Evolutionary conservation across 2,888 invertebrate species (phyloP), one percentile per base, ranked within the genome.

Genomic region (Drosophila histrio): DNA sequence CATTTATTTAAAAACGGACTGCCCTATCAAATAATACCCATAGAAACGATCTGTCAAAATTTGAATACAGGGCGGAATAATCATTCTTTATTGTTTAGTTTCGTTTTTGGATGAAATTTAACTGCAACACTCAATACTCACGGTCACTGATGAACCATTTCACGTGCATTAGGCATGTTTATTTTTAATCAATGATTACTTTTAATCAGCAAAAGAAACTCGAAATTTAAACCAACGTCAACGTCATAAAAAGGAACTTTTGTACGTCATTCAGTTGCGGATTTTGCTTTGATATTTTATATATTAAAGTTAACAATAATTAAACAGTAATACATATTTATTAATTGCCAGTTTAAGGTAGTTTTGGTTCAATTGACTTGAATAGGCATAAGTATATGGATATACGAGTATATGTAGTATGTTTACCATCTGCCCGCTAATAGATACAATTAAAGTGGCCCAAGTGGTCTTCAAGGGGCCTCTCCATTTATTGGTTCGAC

Each of bases 401-500:
- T 6, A n/a, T 2, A 4, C n/a, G 30, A 5, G 1, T 32, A 1
- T 8, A 7, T 21, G 3, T 13, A n/a, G n/a, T 15, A 15, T 15
- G 8, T 15, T 9, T 15, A 9, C 5, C 15, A 24, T 15, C 43
- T 43, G 24, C 26, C 24, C 43, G 22, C 41, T 4, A 22, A 8
- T 2, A 13, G 22, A n/a, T 3, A 21, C 21, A 41, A 41, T 39
- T 19, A 21, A n/a, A 21, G n/a, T 13, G 41, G 1, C 9, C 13
- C 39, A 32, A 69, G 50, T 52, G 71, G 44, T 36, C 44, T 41
- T 64, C 46, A 22, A 71, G 56, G 6, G 50, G 32, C 19, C 47
- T 26, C 56, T 61, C 39, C 58, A 58, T 32, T 13, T 15, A 43
- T 52, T 15, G 52, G 39, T 39, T 38, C 24, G 21, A 19, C 11